Conservation (phyloP, 2,113 vertebrate species). For the Todiramphus saurophagus region DNA sequence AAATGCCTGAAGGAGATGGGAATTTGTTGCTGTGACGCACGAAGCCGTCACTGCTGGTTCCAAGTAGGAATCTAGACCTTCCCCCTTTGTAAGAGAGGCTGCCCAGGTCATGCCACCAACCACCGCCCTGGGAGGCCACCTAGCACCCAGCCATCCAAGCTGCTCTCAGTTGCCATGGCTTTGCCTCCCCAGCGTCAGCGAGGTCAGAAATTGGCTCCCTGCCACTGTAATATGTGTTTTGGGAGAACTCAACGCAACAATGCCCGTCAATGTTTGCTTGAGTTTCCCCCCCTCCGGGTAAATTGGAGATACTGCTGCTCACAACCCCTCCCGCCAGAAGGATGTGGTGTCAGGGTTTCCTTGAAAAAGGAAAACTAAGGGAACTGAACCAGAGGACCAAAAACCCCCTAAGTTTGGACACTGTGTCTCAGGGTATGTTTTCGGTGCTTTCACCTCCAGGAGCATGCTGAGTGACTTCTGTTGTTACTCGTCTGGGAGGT, state of each 20-base stretch:
- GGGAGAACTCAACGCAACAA: background rate
- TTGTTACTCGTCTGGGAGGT: background rate
- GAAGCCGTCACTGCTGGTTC: fast-evolving
- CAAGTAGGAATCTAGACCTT: background rate
- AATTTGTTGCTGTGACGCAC: background rate
- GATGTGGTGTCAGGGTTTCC: background rate
- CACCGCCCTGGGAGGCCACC: background rate
- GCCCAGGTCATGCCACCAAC: background rate
- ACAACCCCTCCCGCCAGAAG: background rate
- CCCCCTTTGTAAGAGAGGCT: background rate
- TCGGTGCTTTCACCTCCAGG: background rate
- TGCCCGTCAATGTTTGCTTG: background rate
- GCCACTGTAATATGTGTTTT: background rate
- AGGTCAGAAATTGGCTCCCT: constrained; percentile 16
- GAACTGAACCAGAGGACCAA: background rate
- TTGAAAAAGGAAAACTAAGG: background rate
- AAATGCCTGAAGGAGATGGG: background rate
- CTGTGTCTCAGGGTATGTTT: background rate
- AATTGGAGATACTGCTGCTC: background rate
- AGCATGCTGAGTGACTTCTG: background rate
- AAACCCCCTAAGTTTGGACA: background rate
- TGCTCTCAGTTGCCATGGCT: constrained; percentile 3
- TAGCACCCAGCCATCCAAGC: background rate
- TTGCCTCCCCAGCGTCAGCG: background rate
- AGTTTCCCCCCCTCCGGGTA: background rate